Base-by-base conservation (phyloP, 1,140 invertebrate genomes). In the Drosophila sulfurigaster region DNA sequence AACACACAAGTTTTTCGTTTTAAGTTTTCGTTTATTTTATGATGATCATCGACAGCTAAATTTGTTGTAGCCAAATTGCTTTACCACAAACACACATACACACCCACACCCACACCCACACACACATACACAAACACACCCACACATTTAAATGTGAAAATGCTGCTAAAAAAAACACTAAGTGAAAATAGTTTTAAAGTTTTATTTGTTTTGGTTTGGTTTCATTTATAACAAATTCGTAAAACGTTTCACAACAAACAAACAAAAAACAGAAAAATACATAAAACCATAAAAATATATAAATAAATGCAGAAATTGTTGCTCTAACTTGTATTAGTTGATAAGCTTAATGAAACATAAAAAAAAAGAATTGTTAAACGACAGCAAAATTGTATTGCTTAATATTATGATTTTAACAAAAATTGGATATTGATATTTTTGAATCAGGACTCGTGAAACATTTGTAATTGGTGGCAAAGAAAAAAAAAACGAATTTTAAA, bases 191-290 rank as follows among this genome's bases (percentile, higher is more conserved):
- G 35, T 10, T 38, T 38, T 38, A 51, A 64, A 43, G 48, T 70
- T 13, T 75, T 64, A 60, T 81, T 89, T 88, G 77, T 58, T 58
- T 75, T 83, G 80, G 77, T 82, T 88, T 80, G 79, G 82, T 86
- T 85, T 85, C 56, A 73, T 77, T 79, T 67, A 60, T 72, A 69
- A 43, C 41, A 43, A 15, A 54, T 57, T 75, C 46, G 49, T 60
- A 20, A 66, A 46, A 69, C 51, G 66, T 68, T 62, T 74, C 28
- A 68, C 79, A 76, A 62, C 41, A 75, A 51, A 59, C 45, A 45
- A 54, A 41, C 25, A 71, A 16, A 45, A 45, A 45, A 59, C 52
- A 13, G 1, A 60, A 48, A 46, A 45, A 32, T 25, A 25, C 15
- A 48, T 11, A 3, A 10, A 60, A 43, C 20, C 20, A 25, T 25